Conservation (phyloP, 2,113 vertebrate genomes). For the Notiomystis cincta region DNA sequence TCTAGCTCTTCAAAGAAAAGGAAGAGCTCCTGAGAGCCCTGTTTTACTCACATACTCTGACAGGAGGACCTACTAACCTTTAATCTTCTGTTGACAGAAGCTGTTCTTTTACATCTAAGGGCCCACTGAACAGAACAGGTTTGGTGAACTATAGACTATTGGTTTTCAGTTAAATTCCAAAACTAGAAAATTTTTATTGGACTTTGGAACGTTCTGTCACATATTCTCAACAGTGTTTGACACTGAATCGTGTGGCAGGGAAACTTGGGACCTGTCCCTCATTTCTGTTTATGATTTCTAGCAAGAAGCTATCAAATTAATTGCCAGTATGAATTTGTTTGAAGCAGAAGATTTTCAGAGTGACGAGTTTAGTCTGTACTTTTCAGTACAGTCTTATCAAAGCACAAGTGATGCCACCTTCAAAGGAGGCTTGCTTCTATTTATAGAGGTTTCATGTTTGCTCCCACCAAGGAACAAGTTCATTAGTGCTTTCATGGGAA, state of each 20-base stretch:
- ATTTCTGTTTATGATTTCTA: background rate
- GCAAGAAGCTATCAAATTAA: background rate
- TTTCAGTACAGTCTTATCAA: background rate
- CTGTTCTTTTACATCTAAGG: background rate
- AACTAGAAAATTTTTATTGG: background rate
- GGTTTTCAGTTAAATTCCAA: background rate
- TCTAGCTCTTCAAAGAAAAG: background rate
- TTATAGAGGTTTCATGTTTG: background rate
- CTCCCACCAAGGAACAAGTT: background rate
- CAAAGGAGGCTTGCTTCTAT: background rate
- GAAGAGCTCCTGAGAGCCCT: background rate
- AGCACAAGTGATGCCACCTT: background rate
- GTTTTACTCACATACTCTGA: background rate
- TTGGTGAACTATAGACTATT: background rate
- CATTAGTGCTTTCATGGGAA: background rate
- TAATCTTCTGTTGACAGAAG: background rate
- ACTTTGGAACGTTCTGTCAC: background rate
- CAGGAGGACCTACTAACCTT: background rate
- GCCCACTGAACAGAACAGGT: background rate
- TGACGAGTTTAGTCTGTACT: background rate
- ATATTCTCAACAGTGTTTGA: background rate
- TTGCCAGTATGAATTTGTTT: background rate
- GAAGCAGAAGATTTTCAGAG: background rate
- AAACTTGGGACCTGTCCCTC: background rate
- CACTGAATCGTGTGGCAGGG: background rate